A percentile compares a stretch with the other conserved stretches of the same genome.
phyloP scores from a whole-genome alignment of 2,888 invertebrate genomes.

The Ormyrus thymus region DNA sequence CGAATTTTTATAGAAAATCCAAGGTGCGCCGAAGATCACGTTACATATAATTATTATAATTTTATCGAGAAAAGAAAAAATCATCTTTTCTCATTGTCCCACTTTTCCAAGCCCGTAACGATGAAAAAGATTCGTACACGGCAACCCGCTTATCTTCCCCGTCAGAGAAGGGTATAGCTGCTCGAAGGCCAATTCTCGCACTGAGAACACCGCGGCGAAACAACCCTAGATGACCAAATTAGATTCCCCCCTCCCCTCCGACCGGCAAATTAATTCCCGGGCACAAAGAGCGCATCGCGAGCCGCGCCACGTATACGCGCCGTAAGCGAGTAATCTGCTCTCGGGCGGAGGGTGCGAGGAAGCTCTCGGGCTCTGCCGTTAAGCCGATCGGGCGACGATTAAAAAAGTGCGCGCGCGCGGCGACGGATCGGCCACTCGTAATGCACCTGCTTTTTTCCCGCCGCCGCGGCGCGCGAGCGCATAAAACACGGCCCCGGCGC shows the following conservation, averaged over 20 bases:
- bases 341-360: background rate
- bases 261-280: no score
- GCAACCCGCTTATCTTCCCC: no score
- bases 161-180: no score
- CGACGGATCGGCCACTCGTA: background rate
- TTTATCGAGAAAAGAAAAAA: no score
- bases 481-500: background rate
- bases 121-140: no score
- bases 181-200: no score
- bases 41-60: no score
- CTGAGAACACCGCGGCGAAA: background rate
- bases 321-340: background rate
- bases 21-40: no score
- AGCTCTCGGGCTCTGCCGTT: slow-evolving; percentile 46
- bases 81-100: no score
- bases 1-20: no score
- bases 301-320: background rate
- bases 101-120: no score
- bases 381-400: slow-evolving; percentile 56
- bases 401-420: slow-evolving; percentile 6
- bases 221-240: background rate
- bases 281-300: no score
- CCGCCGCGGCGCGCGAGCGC: background rate
- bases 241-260: background rate
- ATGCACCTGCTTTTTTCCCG: slow-evolving; percentile 44